Conservation (phyloP, 1,140 invertebrate species). For the Drosophila asahinai region DNA sequence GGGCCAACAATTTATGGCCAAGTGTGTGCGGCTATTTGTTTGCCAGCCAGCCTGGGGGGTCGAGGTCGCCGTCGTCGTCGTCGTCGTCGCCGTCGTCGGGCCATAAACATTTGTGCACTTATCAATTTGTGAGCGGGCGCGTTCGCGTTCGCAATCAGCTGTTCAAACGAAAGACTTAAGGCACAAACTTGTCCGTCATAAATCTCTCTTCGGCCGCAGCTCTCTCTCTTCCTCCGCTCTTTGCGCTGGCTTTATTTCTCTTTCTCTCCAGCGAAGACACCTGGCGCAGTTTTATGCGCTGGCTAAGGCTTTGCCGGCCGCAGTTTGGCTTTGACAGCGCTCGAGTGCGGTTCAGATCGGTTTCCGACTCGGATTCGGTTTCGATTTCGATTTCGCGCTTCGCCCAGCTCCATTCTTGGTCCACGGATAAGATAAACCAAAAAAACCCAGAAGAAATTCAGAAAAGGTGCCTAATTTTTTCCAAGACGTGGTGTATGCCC, state of each 20-base stretch:
- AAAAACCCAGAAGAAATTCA: slow-evolving; percentile 16
- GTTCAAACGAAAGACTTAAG: slow-evolving; percentile 78
- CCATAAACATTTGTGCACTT: slow-evolving; percentile 78
- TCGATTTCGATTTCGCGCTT: slow-evolving; percentile 41
- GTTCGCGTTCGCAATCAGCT: slow-evolving; percentile 70
- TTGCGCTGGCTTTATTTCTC: slow-evolving; percentile 46
- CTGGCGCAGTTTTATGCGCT: slow-evolving; percentile 75
- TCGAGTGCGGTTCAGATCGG: slow-evolving; percentile 70
- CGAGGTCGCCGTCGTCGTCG: slow-evolving; percentile 63
- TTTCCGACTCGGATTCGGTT: slow-evolving; percentile 55
- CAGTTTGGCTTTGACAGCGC: slow-evolving; percentile 76
- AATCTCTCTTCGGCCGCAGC: slow-evolving; percentile 70
- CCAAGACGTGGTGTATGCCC: slow-evolving; percentile 24
- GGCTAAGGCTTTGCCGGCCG: slow-evolving; percentile 71
- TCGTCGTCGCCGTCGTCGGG: slow-evolving; percentile 42
- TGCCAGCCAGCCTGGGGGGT: slow-evolving; percentile 65
- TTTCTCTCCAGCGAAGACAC: slow-evolving; percentile 27
- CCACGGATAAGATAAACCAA: not conserved
- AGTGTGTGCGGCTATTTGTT: slow-evolving; percentile 45
- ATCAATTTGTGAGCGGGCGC: slow-evolving; percentile 65
- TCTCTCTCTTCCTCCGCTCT: slow-evolving; percentile 31
- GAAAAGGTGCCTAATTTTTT: slow-evolving; percentile 71
- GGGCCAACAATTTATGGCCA: slow-evolving; percentile 57
- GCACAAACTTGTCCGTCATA: slow-evolving; percentile 78
- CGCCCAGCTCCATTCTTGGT: slow-evolving; percentile 19